phyloP scores from a whole-genome alignment of 1,140 invertebrate genomes.

The Cataglyphis hispanica region DNA sequence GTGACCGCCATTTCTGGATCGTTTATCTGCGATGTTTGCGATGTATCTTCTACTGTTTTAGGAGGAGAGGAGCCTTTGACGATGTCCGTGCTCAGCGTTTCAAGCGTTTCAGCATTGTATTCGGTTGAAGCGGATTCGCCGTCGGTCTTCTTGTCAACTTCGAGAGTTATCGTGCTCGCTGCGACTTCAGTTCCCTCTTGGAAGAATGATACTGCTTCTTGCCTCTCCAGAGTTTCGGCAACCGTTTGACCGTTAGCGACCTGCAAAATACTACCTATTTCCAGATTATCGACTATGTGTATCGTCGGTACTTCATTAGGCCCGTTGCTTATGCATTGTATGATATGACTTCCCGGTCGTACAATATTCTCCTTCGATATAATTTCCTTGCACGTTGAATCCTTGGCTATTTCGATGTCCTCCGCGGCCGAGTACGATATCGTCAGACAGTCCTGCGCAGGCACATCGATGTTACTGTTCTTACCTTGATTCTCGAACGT shows the following conservation, averaged over 20 bases:
- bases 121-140: background rate
- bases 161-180: background rate
- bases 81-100: slow-evolving; percentile 4
- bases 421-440: slow-evolving; percentile 55
- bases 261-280: slow-evolving; percentile 72
- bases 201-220: slow-evolving; percentile 62
- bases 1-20: slow-evolving; percentile 14
- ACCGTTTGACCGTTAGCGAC: slow-evolving; percentile 65
- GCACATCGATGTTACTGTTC: background rate
- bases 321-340: slow-evolving; percentile 78
- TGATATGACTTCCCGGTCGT: slow-evolving; percentile 74
- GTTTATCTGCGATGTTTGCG: background rate
- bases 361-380: slow-evolving; percentile 59
- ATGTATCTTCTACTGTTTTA: slow-evolving; percentile 1
- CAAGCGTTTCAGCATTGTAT: slow-evolving; percentile 16
- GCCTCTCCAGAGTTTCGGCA: slow-evolving; percentile 51
- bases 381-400: slow-evolving; percentile 37
- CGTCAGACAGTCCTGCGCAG: slow-evolving; percentile 37
- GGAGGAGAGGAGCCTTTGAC: background rate
- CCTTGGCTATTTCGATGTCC: slow-evolving; percentile 36
- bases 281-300: slow-evolving; percentile 84
- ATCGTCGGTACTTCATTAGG: slow-evolving; percentile 83
- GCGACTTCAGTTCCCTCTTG: slow-evolving; percentile 30
- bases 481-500: slow-evolving; percentile 43
- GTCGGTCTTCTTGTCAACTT: slow-evolving; percentile 42